Percentiles rank a stretch among this genome's conserved stretches.
Conservation (phyloP, 2,113 vertebrate genomes). For the Chloropsis cyanopogon region DNA sequence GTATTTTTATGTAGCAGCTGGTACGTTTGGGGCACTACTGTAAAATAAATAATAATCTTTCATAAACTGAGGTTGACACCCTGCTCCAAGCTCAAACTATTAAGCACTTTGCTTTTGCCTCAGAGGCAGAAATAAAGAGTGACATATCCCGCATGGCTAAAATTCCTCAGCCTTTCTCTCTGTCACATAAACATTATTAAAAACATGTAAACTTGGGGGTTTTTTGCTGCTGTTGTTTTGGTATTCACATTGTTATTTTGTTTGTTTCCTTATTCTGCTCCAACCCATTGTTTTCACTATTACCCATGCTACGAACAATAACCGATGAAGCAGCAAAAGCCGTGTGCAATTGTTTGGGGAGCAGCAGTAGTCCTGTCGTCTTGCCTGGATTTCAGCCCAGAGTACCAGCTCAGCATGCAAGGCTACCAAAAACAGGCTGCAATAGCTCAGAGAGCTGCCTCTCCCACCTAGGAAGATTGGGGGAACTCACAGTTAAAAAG, state of each 20-base stretch:
- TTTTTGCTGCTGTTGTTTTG: constrained; percentile 45
- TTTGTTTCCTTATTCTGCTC: constrained; percentile 51
- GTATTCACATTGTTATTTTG: constrained; percentile 49
- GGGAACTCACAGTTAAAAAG: not conserved
- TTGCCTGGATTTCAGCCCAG: not conserved
- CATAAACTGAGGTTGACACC: constrained; percentile 33
- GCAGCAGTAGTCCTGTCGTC: constrained; percentile 10
- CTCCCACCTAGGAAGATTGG: not conserved
- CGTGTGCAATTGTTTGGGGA: constrained; percentile 57
- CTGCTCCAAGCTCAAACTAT: constrained; percentile 18
- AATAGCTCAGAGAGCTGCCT: not conserved
- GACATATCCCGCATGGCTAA: constrained; percentile 44
- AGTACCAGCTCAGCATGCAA: not conserved
- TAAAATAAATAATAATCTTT: constrained; percentile 51
- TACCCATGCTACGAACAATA: constrained; percentile 52
- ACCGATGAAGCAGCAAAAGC: constrained; percentile 49
- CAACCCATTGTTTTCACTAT: constrained; percentile 66
- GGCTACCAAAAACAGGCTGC: not conserved
- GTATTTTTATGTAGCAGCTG: constrained; percentile 30
- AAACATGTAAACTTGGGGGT: not conserved
- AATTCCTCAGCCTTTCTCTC: constrained; percentile 55
- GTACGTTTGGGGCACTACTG: constrained; percentile 36
- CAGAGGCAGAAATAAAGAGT: constrained; percentile 59
- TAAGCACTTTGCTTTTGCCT: constrained; percentile 42
- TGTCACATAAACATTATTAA: constrained; percentile 62